Percentiles rank a stretch among this genome's conserved stretches.
Evolutionary conservation across 2,888 invertebrate species (phyloP).

Genomic region (Caenorhabditis sp.): DNA sequence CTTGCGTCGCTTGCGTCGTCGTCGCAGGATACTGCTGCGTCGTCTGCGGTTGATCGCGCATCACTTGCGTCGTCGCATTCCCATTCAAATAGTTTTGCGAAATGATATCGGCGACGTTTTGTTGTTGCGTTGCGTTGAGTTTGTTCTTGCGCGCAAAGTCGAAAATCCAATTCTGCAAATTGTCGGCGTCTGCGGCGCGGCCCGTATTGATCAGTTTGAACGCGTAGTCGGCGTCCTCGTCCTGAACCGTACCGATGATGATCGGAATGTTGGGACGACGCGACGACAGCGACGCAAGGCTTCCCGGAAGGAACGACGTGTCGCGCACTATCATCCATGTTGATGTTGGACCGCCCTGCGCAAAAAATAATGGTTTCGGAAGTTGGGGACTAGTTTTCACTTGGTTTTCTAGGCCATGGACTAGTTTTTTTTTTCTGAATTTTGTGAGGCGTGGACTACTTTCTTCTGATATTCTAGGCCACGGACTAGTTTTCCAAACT

Average conservation of each 20-base stretch:
- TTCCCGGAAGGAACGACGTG: slow-evolving; percentile 52
- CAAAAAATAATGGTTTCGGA: too few relatives aligned
- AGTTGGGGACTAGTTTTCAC: too few relatives aligned
- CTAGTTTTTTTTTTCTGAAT: too few relatives aligned
- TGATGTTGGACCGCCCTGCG: slow-evolving; percentile 27
- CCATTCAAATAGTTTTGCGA: slow-evolving; percentile 49
- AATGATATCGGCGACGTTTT: slow-evolving; percentile 31
- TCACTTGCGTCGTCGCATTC: not conserved
- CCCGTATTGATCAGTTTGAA: slow-evolving; percentile 51
- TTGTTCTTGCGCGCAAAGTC: slow-evolving; percentile 59
- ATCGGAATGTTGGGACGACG: slow-evolving; percentile 54
- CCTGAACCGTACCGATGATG: slow-evolving; percentile 60
- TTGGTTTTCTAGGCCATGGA: too few relatives aligned
- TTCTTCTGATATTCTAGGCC: too few relatives aligned
- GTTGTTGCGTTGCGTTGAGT: slow-evolving; percentile 33
- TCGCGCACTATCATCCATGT: slow-evolving; percentile 62
- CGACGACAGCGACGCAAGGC: slow-evolving; percentile 37
- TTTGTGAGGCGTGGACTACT: too few relatives aligned
- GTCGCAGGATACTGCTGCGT: slow-evolving; percentile 4
- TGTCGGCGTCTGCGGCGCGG: slow-evolving; percentile 37
- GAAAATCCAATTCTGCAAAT: slow-evolving; percentile 51
- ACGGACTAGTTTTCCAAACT: too few relatives aligned
- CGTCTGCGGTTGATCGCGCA: slow-evolving; percentile 6
- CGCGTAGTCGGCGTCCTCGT: slow-evolving; percentile 59
- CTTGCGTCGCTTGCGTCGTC: too few relatives aligned